Conservation (phyloP, 2,888 invertebrate species). For the Dusona sp. region DNA sequence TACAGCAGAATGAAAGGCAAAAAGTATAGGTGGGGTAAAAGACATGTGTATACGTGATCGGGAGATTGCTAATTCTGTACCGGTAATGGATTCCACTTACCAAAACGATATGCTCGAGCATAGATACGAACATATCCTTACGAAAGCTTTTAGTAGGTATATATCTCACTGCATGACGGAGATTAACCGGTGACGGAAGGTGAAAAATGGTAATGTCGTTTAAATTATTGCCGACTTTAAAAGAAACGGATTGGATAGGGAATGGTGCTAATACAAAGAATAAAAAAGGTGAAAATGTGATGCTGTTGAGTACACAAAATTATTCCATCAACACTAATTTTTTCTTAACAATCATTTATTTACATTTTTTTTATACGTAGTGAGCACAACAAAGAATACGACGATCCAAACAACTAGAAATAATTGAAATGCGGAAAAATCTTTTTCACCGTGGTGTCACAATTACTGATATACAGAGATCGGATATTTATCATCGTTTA, state of each 20-base stretch:
- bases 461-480: constrained; percentile 7
- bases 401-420: neutral
- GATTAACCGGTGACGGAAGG: constrained; percentile 5
- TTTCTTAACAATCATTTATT: neutral
- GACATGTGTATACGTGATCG: neutral
- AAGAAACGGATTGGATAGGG: neutral
- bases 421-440: neutral
- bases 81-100: constrained; percentile 58
- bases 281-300: neutral
- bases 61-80: constrained; percentile 3
- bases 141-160: constrained; percentile 40
- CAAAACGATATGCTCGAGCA: constrained; percentile 41
- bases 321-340: neutral
- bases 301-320: neutral
- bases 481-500: constrained; percentile 8
- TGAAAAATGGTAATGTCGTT: neutral
- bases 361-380: neutral
- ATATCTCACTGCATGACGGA: constrained; percentile 1
- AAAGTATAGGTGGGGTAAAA: neutral
- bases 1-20: neutral
- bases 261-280: neutral
- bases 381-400: neutral
- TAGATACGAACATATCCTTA: constrained; percentile 25
- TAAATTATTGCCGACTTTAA: neutral
- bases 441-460: neutral